Evolutionary conservation across 2,888 invertebrate species (phyloP), one percentile per base, ranked within the genome.

Genomic region (Eilema depressum): DNA sequence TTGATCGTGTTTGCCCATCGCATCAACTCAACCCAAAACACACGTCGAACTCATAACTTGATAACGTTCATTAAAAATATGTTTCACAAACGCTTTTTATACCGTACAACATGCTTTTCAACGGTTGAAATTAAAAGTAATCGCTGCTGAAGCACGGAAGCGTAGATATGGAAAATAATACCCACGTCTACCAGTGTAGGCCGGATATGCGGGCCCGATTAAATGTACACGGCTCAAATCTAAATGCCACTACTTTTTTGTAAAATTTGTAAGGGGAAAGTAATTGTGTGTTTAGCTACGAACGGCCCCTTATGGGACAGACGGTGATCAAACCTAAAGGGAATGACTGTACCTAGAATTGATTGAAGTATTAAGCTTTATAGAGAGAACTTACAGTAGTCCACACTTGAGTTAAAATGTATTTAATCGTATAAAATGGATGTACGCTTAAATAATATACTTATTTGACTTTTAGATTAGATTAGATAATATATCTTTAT

Each of bases 121-220:
- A 90, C 87, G 87, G 89, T 88, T 85, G 87, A 87, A 90, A 93
- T 92, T 93, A 93, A 93, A 93, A 93, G 86, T 93, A 91, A 94
- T 93, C 88, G 88, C 84, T 81, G 84, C 82, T 83, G 85, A 83
- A 86, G 85, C 85, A 87, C 88, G 91, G 88, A 89, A 89, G 85
- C 88, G 84, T 86, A 90, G 90, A 92, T 92, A 93, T 93, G 91
- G 90, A 90, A 90, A 92, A 92, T 91, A 92, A 91, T 89, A 90
- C 87, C 87, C 78, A 78, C 82, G 83, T 85, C 84, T 87, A 86
- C 85, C 10, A 53, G 86, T 85, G 77, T 74, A 79, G 83, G 84
- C 83, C 85, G 88, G 88, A 87, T 87, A 87, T 87, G 86, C 85
- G 85, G 86, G 85, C 77, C 80, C 86, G 87, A 88, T 90, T 89